Evolutionary conservation across 2,888 invertebrate species (phyloP).

Genomic region (Gymnoscelis rufifasciata): DNA sequence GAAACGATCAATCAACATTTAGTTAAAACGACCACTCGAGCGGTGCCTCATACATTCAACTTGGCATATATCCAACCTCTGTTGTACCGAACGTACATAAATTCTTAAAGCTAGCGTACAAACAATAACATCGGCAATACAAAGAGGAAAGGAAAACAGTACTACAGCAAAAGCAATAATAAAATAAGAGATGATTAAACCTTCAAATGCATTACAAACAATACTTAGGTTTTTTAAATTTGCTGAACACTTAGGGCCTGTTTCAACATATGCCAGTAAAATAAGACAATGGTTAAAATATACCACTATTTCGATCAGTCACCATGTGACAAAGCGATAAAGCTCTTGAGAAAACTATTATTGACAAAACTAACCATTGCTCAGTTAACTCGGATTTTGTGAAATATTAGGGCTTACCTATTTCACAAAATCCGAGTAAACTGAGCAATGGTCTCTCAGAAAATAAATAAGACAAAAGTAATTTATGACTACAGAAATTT

Average conservation of each 20-base stretch:
- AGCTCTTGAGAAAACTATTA: too few species aligned
- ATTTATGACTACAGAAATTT: not conserved
- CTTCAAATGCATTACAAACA: conserved; percentile 11
- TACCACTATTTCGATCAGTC: too few species aligned
- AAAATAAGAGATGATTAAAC: conserved; percentile 8
- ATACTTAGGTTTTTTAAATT: not conserved
- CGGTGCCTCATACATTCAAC: conserved; percentile 60
- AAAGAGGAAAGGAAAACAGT: conserved; percentile 18
- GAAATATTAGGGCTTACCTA: too few species aligned
- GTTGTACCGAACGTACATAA: conserved; percentile 16
- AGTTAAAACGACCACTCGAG: conserved; percentile 66
- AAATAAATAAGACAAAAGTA: too few species aligned
- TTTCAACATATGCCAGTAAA: too few species aligned
- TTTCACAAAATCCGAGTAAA: too few species aligned
- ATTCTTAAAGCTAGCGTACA: conserved; percentile 1
- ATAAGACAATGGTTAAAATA: too few species aligned
- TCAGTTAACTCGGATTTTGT: too few species aligned
- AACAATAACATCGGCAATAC: conserved; percentile 14
- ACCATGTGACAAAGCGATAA: too few species aligned
- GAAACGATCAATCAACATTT: conserved; percentile 69
- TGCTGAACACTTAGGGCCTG: too few species aligned
- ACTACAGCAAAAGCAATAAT: conserved; percentile 8
- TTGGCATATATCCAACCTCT: conserved; percentile 66
- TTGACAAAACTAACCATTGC: too few species aligned
- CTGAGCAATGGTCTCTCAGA: too few species aligned